Evolutionary conservation across 2,797 vertebrate genomes (phyloP).

Genomic region (Pagetopsis macropterus): DNA sequence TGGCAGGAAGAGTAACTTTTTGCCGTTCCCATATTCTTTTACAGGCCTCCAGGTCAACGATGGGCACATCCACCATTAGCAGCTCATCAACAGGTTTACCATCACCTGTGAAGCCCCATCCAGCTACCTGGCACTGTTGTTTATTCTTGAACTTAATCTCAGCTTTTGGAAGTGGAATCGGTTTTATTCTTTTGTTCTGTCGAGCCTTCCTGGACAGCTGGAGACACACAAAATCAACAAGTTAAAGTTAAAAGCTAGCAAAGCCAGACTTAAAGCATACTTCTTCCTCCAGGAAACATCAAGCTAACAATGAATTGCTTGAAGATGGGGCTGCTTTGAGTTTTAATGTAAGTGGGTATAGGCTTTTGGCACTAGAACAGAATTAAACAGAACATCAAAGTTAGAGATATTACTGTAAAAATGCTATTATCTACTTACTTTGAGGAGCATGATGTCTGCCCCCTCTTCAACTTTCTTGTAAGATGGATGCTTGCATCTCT

Average conservation of each 20-base stretch:
- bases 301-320: not conserved
- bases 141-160: not conserved
- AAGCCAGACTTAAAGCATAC: not conserved
- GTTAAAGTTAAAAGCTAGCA: not conserved
- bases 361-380: not conserved
- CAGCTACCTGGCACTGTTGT: constrained; percentile 49
- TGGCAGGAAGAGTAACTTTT: accelerated
- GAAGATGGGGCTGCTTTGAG: not conserved
- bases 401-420: not conserved
- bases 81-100: not conserved
- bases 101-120: constrained; percentile 28
- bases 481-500: constrained; percentile 22
- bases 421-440: constrained; percentile 53
- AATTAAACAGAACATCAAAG: not conserved
- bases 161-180: constrained; percentile 13
- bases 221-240: constrained; percentile 16
- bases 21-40: accelerated
- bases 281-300: not conserved
- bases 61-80: constrained; percentile 28
- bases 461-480: accelerated
- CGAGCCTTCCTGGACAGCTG: constrained; percentile 51
- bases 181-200: constrained; percentile 1
- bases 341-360: not conserved
- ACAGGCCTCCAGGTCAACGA: constrained; percentile 30
- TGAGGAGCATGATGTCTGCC: constrained; percentile 76